These are phyloP conservation scores for Tringa solitaria DNA, from an alignment of 2,113 vertebrate genomes.

Conservation along the genomic window DNA sequence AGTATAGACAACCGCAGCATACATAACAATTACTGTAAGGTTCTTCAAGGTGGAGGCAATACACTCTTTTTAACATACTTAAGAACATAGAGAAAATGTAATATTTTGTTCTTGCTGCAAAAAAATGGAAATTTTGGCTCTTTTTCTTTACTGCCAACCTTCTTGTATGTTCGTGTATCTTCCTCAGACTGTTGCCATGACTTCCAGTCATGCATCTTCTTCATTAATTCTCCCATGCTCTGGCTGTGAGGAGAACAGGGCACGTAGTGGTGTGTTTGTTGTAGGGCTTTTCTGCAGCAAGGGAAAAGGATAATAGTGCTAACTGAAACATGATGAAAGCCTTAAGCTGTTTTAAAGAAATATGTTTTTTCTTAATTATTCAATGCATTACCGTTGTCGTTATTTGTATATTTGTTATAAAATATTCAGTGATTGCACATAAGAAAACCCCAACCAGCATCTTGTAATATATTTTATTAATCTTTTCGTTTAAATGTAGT, in stretches of 20 bases:
- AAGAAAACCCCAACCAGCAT: not conserved
- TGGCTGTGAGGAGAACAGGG: not conserved
- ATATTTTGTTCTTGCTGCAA: not conserved
- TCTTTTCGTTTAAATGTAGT: not conserved
- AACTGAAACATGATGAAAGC: not conserved
- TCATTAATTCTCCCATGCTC: not conserved
- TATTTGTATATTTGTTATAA: not conserved
- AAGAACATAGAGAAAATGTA: not conserved
- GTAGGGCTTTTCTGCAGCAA: not conserved
- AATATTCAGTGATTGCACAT: not conserved
- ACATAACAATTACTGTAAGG: not conserved
- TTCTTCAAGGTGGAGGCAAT: not conserved
- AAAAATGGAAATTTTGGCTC: not conserved
- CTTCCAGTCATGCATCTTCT: not conserved
- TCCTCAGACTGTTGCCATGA: slow-evolving; percentile 2
- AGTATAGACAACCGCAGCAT: not conserved
- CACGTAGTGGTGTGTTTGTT: not conserved
- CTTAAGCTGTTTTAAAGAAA: not conserved
- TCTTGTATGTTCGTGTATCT: not conserved
- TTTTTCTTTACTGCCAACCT: not conserved
- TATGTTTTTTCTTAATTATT: not conserved
- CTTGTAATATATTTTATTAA: not conserved
- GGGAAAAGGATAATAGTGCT: not conserved
- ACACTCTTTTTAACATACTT: not conserved
- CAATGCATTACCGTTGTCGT: not conserved